These are phyloP conservation scores for Agrochola circellaris DNA, from an alignment of 2,888 invertebrate species.

Conservation along the genomic window DNA sequence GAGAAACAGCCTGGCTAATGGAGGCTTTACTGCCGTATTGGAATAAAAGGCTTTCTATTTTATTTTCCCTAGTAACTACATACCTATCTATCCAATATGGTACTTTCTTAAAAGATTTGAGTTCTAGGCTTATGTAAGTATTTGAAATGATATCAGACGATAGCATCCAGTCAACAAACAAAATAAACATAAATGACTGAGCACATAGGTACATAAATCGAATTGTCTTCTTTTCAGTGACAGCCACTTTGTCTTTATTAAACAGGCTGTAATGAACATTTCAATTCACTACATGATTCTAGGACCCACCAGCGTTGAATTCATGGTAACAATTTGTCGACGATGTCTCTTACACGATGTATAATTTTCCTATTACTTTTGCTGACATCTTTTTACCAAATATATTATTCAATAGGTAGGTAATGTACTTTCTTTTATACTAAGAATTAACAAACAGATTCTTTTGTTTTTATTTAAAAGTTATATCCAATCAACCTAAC, in stretches of 20 bases:
- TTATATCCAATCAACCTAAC: neutral
- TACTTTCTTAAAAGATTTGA: neutral
- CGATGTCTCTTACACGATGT: neutral
- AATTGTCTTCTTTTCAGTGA: slow-evolving; percentile 18
- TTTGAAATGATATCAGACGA: slow-evolving; percentile 1
- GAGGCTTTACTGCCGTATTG: slow-evolving; percentile 21
- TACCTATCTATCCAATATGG: neutral
- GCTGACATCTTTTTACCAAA: neutral
- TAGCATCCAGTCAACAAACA: neutral
- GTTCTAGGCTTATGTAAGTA: neutral
- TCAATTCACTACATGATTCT: neutral
- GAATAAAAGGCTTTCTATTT: slow-evolving; percentile 12
- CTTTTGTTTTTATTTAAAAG: too few relatives aligned
- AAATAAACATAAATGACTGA: neutral
- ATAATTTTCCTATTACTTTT: neutral
- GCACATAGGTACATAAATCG: neutral
- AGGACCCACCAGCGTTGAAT: neutral
- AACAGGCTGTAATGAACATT: neutral
- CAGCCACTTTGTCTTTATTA: neutral
- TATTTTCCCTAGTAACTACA: slow-evolving; percentile 9
- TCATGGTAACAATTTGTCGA: neutral
- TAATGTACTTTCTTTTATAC: neutral
- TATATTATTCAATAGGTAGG: neutral
- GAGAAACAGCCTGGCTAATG: slow-evolving; percentile 26
- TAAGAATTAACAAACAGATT: neutral